Conservation (phyloP, 1,140 invertebrate species). For the Piezodorus guildinii region DNA sequence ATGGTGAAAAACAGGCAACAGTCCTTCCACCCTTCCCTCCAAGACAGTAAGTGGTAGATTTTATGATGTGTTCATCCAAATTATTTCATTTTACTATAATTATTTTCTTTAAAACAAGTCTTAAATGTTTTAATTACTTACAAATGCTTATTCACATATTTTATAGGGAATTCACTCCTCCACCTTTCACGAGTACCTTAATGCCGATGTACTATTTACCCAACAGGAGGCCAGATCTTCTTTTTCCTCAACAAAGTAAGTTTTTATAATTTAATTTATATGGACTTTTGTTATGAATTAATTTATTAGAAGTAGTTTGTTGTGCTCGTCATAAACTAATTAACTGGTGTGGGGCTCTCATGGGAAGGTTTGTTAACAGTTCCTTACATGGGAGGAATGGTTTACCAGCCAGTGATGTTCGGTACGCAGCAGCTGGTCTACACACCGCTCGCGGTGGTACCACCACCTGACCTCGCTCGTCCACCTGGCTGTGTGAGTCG, state of each 20-base stretch:
- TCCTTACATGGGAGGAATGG: slow-evolving; percentile 43
- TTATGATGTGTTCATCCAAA: too few species aligned
- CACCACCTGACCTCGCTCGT: slow-evolving; percentile 12
- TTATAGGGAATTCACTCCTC: slow-evolving; percentile 27
- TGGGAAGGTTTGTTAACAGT: slow-evolving; percentile 27
- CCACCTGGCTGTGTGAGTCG: neutral
- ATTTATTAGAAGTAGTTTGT: too few species aligned
- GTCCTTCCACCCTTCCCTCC: neutral
- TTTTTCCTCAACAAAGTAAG: slow-evolving; percentile 6
- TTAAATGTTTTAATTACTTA: too few species aligned
- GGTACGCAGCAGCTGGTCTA: slow-evolving; percentile 38
- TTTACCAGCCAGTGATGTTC: slow-evolving; percentile 41
- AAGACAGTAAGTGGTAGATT: neutral
- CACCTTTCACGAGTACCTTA: slow-evolving; percentile 33
- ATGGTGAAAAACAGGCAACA: neutral
- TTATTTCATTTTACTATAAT: too few species aligned
- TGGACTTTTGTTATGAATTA: too few species aligned
- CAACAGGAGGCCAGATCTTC: neutral
- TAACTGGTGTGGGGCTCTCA: too few species aligned
- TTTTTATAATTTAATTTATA: too few species aligned
- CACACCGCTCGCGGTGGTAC: slow-evolving; percentile 36
- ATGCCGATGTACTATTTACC: slow-evolving; percentile 50
- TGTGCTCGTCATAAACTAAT: too few species aligned
- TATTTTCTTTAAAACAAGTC: too few species aligned
- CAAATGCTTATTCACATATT: neutral